Evolutionary conservation across 2,888 invertebrate species (phyloP).

Genomic region (Automeris io): DNA sequence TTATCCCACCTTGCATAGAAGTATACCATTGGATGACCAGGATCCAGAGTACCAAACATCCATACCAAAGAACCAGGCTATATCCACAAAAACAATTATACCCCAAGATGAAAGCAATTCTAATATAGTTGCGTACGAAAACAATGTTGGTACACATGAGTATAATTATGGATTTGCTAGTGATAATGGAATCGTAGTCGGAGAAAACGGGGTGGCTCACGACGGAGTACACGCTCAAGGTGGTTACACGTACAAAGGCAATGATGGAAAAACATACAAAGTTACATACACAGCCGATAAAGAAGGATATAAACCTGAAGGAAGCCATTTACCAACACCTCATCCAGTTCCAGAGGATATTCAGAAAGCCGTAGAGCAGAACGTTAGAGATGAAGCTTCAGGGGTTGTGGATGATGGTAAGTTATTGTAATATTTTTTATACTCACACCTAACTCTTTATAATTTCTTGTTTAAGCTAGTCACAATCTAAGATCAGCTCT

Average conservation of each 20-base stretch:
- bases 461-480: too few species aligned
- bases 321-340: conserved; percentile 57
- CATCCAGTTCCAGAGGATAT: conserved; percentile 59
- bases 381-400: conserved; percentile 56
- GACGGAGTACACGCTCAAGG: conserved; percentile 55
- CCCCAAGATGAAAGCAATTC: conserved; percentile 37
- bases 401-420: conserved; percentile 60
- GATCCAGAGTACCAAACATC: conserved; percentile 9
- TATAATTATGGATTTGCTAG: conserved; percentile 55
- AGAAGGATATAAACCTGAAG: conserved; percentile 50
- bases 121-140: conserved; percentile 43
- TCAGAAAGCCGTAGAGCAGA: conserved; percentile 50
- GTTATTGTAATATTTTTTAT: conserved; percentile 18
- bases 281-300: conserved; percentile 59
- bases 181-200: conserved; percentile 58
- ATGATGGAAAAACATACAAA: conserved; percentile 58
- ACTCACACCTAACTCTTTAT: background rate
- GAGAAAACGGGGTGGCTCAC: conserved; percentile 43
- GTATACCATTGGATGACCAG: conserved; percentile 8
- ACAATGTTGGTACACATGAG: conserved; percentile 40
- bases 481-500: too few species aligned
- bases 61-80: conserved; percentile 10
- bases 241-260: conserved; percentile 55
- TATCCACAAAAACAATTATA: conserved; percentile 27
- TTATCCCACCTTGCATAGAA: conserved; percentile 9